phyloP scores from a whole-genome alignment of 2,113 vertebrate genomes.

The Eidolon helvum region DNA sequence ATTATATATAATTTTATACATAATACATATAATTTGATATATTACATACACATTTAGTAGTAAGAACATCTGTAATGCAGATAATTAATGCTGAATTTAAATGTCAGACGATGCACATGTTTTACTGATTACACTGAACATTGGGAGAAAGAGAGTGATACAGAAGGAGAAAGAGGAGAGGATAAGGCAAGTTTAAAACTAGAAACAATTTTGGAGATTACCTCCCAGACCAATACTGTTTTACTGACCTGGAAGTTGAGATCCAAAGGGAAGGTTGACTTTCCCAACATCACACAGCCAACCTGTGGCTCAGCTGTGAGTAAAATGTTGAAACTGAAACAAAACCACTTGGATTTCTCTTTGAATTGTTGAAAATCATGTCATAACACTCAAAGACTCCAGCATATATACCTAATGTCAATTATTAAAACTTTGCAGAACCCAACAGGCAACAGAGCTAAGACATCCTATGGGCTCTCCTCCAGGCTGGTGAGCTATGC shows the following conservation, averaged over 20 bases:
- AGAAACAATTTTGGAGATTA: neutral
- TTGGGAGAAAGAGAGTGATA: neutral
- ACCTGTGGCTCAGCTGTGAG: neutral
- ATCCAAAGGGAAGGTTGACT: neutral
- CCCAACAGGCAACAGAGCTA: neutral
- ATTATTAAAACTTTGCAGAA: neutral
- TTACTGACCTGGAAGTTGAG: neutral
- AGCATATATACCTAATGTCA: neutral
- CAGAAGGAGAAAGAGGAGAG: neutral
- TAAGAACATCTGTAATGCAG: neutral
- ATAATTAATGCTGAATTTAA: constrained; percentile 17
- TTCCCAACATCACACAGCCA: neutral
- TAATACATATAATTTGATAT: neutral
- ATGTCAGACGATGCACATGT: neutral
- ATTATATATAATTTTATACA: neutral
- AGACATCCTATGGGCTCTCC: accelerated
- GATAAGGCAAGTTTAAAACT: neutral
- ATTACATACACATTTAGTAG: neutral
- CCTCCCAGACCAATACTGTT: neutral
- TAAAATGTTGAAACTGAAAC: neutral
- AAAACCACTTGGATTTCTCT: neutral
- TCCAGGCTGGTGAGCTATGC: neutral
- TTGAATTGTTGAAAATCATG: neutral
- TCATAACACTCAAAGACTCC: neutral
- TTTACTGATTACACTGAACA: neutral